These are phyloP conservation scores for Heliothis subflexa DNA, from an alignment of 1,140 invertebrate species.

Conservation along the genomic window DNA sequence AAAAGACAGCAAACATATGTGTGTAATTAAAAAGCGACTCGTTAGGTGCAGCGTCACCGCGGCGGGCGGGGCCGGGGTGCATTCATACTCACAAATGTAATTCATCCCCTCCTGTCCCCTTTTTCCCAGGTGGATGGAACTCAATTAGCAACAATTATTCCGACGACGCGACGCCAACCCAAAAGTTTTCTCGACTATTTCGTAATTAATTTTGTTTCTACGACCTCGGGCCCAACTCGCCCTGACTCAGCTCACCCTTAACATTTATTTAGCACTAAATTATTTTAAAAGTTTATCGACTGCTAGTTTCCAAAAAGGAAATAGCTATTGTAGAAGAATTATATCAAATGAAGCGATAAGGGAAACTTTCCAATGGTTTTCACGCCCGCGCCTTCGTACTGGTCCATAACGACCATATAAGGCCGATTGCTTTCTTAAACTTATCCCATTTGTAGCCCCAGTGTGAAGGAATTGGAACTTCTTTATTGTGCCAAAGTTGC, in stretches of 20 bases:
- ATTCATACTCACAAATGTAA: conserved; percentile 54
- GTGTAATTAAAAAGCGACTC: conserved; percentile 62
- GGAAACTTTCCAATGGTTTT: conserved; percentile 79
- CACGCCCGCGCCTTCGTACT: conserved; percentile 74
- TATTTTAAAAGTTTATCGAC: conserved; percentile 49
- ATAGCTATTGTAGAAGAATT: conserved; percentile 62
- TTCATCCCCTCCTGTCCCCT: conserved; percentile 47
- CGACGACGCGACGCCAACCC: conserved; percentile 65
- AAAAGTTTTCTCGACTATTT: conserved; percentile 75
- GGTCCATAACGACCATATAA: conserved; percentile 83
- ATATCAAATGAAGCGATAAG: conserved; percentile 77
- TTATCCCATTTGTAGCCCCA: conserved; percentile 80
- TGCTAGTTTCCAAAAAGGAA: conserved; percentile 53
- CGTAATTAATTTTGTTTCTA: conserved; percentile 76
- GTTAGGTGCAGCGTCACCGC: conserved; percentile 55
- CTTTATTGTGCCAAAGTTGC: conserved; percentile 81
- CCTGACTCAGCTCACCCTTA: conserved; percentile 48
- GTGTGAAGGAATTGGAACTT: conserved; percentile 77
- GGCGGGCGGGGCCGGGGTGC: conserved; percentile 27
- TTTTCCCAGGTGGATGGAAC: conserved; percentile 65
- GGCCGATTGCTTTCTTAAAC: conserved; percentile 84
- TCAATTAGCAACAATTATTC: conserved; percentile 73
- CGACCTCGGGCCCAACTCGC: conserved; percentile 52
- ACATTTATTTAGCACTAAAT: conserved; percentile 56
- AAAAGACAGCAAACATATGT: conserved; percentile 5